phyloP scores from a whole-genome alignment of 2,113 vertebrate genomes.

The Corythoichthys intestinalis region DNA sequence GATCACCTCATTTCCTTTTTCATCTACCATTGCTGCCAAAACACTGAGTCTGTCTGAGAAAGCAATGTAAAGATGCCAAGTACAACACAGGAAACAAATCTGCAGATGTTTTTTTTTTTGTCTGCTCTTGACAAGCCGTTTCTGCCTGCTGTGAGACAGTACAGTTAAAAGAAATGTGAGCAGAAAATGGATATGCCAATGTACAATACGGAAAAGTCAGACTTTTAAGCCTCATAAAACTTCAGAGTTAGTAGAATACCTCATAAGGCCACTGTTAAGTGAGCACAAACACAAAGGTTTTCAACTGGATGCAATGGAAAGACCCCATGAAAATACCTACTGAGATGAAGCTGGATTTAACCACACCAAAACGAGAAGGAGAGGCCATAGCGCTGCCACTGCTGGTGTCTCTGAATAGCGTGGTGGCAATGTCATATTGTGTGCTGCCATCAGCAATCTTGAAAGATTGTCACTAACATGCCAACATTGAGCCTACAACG shows the following conservation, averaged over 20 bases:
- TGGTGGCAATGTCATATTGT: not conserved
- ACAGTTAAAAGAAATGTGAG: conserved; percentile 9
- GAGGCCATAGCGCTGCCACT: not conserved
- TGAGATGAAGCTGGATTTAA: not conserved
- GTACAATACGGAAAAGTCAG: not conserved
- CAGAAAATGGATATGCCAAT: not conserved
- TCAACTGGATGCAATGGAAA: not conserved
- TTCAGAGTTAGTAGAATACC: not conserved
- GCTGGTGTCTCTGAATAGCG: no score
- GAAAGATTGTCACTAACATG: no score
- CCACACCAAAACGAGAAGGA: not conserved
- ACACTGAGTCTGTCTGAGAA: conserved; percentile 44
- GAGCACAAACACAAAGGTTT: not conserved
- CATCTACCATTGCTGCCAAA: conserved; percentile 41
- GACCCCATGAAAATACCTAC: not conserved
- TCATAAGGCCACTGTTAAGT: no score
- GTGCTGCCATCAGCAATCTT: no score
- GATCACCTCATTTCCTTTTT: conserved; percentile 62
- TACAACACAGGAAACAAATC: conserved; percentile 50
- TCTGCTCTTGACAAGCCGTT: conserved; percentile 36
- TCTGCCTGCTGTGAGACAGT: conserved; percentile 33
- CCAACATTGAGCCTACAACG: no score
- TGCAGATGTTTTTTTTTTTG: conserved; percentile 32
- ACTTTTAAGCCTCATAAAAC: not conserved
- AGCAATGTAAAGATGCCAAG: conserved; percentile 53